Percentiles rank a stretch among this genome's conserved stretches.
phyloP scores from a whole-genome alignment of 2,797 vertebrate species.

The Microchirus variegatus region DNA sequence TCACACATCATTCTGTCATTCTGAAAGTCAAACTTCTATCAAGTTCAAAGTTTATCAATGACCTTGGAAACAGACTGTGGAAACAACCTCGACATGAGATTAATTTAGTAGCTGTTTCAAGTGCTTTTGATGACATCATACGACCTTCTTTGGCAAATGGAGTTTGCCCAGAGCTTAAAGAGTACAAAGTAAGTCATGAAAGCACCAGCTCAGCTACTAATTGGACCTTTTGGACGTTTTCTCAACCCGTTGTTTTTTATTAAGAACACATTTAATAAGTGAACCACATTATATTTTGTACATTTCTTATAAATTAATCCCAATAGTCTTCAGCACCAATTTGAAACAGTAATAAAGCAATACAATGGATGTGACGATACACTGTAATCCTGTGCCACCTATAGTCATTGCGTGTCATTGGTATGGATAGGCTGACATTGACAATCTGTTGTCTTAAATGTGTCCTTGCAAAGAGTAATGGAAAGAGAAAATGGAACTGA shows the following conservation, averaged over 20 bases:
- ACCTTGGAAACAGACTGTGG: conserved; percentile 5
- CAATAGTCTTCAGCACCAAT: neutral
- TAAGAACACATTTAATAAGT: neutral
- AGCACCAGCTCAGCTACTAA: neutral
- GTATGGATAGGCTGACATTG: neutral
- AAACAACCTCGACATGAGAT: conserved; percentile 2
- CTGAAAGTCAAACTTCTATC: neutral
- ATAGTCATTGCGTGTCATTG: neutral
- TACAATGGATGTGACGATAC: neutral
- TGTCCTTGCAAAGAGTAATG: neutral
- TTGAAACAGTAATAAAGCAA: neutral
- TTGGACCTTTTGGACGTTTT: neutral
- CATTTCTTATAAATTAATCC: no score
- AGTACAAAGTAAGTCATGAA: neutral
- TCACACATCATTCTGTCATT: conserved; percentile 6
- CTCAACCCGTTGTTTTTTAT: neutral
- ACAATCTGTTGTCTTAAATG: neutral
- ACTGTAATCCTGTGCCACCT: neutral
- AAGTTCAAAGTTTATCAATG: neutral
- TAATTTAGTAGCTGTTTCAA: neutral
- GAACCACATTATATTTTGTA: neutral
- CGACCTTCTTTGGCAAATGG: neutral
- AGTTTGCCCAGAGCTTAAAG: neutral
- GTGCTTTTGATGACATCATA: conserved; percentile 5
- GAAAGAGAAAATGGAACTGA: no score